Conservation (phyloP, 2,888 invertebrate species). For the Sarcophaga caerulescens region DNA sequence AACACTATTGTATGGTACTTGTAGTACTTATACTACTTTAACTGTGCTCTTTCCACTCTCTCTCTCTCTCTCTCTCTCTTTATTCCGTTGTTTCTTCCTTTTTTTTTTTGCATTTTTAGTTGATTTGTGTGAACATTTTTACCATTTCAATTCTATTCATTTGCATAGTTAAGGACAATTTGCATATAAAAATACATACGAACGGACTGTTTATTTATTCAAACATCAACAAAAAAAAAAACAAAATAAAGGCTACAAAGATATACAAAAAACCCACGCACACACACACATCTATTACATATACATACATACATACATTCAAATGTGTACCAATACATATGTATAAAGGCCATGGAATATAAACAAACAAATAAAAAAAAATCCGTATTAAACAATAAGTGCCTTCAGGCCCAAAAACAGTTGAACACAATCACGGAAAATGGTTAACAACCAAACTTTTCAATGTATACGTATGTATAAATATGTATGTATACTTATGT, state of each 20-base stretch:
- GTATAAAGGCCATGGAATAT: background rate
- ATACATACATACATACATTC: background rate
- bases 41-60: too few relatives aligned
- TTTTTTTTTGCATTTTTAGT: slow-evolving; percentile 2
- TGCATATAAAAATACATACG: slow-evolving; percentile 57
- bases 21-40: too few relatives aligned
- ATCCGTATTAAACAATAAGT: slow-evolving; percentile 3
- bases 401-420: slow-evolving; percentile 43
- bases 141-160: slow-evolving; percentile 54
- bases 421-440: slow-evolving; percentile 19
- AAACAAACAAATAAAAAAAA: slow-evolving; percentile 24
- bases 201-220: slow-evolving; percentile 42
- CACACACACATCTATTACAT: background rate
- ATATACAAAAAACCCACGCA: background rate
- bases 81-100: background rate
- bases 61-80: too few relatives aligned
- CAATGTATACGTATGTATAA: too few relatives aligned
- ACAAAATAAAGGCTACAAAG: too few relatives aligned
- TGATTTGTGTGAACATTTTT: slow-evolving; percentile 17
- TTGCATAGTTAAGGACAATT: slow-evolving; percentile 64
- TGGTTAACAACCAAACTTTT: background rate
- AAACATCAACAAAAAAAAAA: slow-evolving; percentile 14
- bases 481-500: too few relatives aligned
- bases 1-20: too few relatives aligned
- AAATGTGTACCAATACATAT: slow-evolving; percentile 17